Base-by-base conservation (phyloP, 2,888 invertebrate genomes). In the Drosophila tanythrix region DNA sequence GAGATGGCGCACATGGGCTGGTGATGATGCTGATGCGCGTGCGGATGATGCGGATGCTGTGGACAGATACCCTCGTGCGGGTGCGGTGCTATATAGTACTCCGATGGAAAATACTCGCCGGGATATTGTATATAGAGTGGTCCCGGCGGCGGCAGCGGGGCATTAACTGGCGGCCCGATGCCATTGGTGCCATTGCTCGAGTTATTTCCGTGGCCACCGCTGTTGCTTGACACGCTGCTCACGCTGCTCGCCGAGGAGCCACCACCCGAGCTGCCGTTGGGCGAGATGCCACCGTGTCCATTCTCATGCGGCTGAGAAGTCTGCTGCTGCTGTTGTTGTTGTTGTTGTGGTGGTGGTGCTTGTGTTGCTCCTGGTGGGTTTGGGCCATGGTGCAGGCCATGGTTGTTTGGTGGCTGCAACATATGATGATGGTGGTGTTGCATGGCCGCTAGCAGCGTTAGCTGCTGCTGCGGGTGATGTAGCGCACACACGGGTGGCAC, bases 1-100 rank as follows among this genome's bases (percentile, higher is more conserved):
- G 96, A 96, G 92, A 96, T 94, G 79, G 96, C 95, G 94, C 96
- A 96, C 94, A 96, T 95, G 94, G 95, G 92, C 94, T 95, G 95
- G 90, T 95, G 95, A 66, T 91, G 87, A 67, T 88, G 87, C 68
- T 88, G 81, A 66, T 87, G 89, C 67, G 79, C 65, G 75, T 75
- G 86, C 57, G 83, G 86, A 68, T 86, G 91, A 72, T 92, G 91
- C 56, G 91, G 82, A 92, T 94, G 94, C 74, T 95, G 95, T 81
- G 95, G 95, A 90, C 96, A 96, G 73, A 93, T 92, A 61, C 93
- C 93, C 64, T 93, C 93, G 75, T 91, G 92, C 70, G 93, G 93
- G 90, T 93, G 93, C 40, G 93, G 93, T 57, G 93, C 92, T 40
- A 92, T 91, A 74, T 92, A 93, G 79, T 93, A 93, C 71, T 93